Conservation (phyloP, 2,113 vertebrate genomes). For the Urocitellus parryii region DNA sequence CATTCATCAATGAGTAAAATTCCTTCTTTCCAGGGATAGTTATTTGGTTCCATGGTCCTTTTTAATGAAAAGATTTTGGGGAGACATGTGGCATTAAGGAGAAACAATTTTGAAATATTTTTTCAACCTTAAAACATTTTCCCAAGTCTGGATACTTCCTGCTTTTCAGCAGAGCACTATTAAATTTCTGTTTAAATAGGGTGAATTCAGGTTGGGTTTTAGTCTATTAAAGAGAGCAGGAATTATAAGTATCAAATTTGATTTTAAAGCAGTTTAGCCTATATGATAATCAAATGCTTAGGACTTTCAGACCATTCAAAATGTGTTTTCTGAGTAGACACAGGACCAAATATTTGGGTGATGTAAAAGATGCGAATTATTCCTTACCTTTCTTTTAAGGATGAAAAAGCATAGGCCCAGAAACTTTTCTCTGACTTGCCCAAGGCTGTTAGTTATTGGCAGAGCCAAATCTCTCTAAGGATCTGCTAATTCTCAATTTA, state of each 20-base stretch:
- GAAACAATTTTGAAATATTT: slow-evolving; percentile 10
- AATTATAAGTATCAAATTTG: neutral
- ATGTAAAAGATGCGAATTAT: neutral
- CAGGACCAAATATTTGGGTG: neutral
- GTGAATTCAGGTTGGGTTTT: neutral
- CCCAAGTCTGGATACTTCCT: neutral
- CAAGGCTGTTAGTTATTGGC: neutral
- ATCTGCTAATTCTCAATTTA: slow-evolving; percentile 24
- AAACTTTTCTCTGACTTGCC: neutral
- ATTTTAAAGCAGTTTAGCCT: slow-evolving; percentile 47
- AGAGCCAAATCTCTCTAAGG: neutral
- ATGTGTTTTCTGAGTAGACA: neutral
- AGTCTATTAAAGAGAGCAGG: neutral
- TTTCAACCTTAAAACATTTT: slow-evolving; percentile 15
- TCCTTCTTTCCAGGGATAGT: neutral
- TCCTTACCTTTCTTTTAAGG: neutral
- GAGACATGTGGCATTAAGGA: neutral
- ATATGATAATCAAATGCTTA: neutral
- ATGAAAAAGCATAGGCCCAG: neutral
- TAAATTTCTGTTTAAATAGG: neutral
- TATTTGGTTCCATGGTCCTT: neutral
- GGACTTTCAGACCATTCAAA: neutral
- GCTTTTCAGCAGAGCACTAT: neutral
- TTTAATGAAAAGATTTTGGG: slow-evolving; percentile 2
- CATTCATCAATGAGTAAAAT: neutral